These are phyloP conservation scores for Phrynosoma platyrhinos DNA, from an alignment of 2,113 vertebrate species.

Conservation along the genomic window DNA sequence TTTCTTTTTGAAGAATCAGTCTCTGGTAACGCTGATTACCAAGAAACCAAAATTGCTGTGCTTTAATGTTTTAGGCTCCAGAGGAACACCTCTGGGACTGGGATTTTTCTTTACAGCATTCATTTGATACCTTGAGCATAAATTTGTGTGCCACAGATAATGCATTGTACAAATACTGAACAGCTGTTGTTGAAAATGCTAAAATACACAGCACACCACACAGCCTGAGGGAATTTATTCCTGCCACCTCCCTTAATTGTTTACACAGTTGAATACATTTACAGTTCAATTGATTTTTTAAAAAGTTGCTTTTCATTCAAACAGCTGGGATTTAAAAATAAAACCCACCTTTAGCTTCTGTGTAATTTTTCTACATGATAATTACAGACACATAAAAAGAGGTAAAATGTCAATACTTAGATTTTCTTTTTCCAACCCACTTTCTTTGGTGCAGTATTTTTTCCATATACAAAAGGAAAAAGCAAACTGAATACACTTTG, in stretches of 20 bases:
- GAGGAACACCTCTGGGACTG: background rate
- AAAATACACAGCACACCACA: slow-evolving; percentile 18
- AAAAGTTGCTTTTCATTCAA: background rate
- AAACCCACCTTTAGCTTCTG: background rate
- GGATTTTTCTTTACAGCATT: background rate
- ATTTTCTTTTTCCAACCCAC: background rate
- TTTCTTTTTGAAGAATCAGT: background rate
- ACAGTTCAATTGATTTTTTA: background rate
- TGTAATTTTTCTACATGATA: background rate
- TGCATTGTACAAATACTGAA: slow-evolving; percentile 40
- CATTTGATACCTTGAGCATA: background rate
- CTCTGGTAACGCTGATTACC: background rate
- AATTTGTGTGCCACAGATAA: background rate
- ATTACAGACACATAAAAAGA: background rate
- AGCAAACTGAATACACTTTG: slow-evolving; percentile 52
- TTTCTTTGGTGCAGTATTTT: slow-evolving; percentile 27
- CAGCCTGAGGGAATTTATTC: slow-evolving; percentile 33
- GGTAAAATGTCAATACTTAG: background rate
- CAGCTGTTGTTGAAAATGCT: slow-evolving; percentile 21
- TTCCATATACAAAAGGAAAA: slow-evolving; percentile 45
- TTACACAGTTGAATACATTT: slow-evolving; percentile 41
- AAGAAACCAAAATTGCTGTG: background rate
- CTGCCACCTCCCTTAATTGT: background rate
- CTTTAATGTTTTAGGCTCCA: background rate
- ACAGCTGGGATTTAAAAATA: background rate